Base-by-base conservation (phyloP, 1,140 invertebrate genomes). In the Melitaea cinxia region DNA sequence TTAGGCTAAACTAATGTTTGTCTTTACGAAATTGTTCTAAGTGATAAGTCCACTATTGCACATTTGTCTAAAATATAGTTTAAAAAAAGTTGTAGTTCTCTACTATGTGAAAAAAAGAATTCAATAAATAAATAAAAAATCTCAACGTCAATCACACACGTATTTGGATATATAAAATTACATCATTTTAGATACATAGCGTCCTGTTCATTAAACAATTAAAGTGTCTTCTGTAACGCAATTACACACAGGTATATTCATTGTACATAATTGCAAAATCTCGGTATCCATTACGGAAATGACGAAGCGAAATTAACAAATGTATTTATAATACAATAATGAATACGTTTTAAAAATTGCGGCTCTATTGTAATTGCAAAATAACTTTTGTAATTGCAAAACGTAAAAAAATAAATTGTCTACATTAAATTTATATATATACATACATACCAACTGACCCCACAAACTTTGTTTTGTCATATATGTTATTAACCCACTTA, bases 231-330 rank as follows among this genome's bases (percentile, higher is more conserved):
- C 42, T 47, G 21, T 1, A 3, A 21, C 6, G 21, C n/a, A 47
- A 47, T 47, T 47, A 21, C 42, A 47, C 23, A 21, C 42, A 47
- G 23, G 23, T 21, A 47, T 23, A 21, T 47, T 47, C 21, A 47
- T 21, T 47, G 42, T 21, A 47, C 23, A 12, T 42, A 57, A 42
- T 57, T 57, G 54, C 54, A 56, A 17, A 57, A 57, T 15, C 23
- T 15, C 23, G 19, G 54, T 57, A 42, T 57, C 54, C 15, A 57
- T 57, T 57, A 57, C 35, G 54, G 54, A 57, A 57, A 57, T 57
- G 54, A 57, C n/a, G n/a, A 0, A 17, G 54, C 54, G 28, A n/a
- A 6, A 57, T 57, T 57, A 24, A 24, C 39, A 55, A 55, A 55
- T 42, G 42, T 21, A 23, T 24, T 14, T 47, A n/a, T 47, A 21